Base-by-base conservation (phyloP, 2,113 vertebrate species). In the Stigmatopora nigra region DNA sequence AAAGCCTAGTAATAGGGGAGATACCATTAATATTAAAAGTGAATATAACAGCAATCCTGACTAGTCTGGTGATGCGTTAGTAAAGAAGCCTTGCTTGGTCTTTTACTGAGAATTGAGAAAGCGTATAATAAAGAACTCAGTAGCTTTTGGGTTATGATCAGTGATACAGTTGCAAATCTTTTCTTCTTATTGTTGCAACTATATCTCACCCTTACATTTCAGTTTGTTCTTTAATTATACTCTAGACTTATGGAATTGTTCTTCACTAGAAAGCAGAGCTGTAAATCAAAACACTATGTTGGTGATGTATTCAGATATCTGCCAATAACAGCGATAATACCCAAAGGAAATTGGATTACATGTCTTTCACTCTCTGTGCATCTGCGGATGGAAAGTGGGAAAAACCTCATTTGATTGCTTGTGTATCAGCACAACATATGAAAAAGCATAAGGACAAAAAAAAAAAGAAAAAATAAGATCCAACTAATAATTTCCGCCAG, bases 301-400 rank as follows among this genome's bases (percentile, higher is more conserved):
- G 80, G 77, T 67, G 76, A 79, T 79, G 73, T 74, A 81, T 84
- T 81, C 75, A 67, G 75, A 84, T 82, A 80, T 86, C 76, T 78
- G 77, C 65, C 79, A 82, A 84, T 78, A 86, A 84, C 75, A 83
- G 79, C 78, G 82, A 86, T 80, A 80, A 84, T 78, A 72, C 77
- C 82, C 82, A 79, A 79, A 81, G 78, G 77, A 84, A 85, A 86
- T 84, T 84, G 79, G 75, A 87, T 87, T 83, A 86, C 79, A 75
- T 51, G 57, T 82, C 77, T 82, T 79, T 79, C 79, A 69, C 71
- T 78, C 69, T 15, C 60, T 4, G 5, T 61, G 63, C 75, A 52
- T 86, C 78, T 70, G 70, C 71, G 35, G 71, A 71, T 22, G 75
- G 63, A 70, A 63, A 5, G 65, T 62, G 71, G 73, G 25, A 31